Conservation (phyloP, 2,113 vertebrate genomes). For the Columba livia region DNA sequence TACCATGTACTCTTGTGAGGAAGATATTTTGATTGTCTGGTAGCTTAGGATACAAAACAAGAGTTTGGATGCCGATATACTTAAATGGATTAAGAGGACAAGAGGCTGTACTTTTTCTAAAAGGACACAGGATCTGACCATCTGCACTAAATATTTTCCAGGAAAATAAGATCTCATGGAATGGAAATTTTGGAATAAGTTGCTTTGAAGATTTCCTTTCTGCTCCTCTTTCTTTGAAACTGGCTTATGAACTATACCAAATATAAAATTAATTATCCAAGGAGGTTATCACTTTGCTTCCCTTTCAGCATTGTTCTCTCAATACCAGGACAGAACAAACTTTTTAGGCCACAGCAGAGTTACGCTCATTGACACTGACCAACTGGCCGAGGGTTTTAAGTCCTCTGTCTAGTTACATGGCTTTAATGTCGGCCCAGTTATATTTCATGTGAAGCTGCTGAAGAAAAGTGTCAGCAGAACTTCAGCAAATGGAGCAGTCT, state of each 20-base stretch:
- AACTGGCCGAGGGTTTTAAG: not conserved
- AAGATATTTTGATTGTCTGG: constrained; percentile 11
- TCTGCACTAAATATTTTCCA: not conserved
- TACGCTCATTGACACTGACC: not conserved
- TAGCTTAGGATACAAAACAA: constrained; percentile 56
- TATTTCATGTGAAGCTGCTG: rapidly evolving
- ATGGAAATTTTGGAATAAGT: not conserved
- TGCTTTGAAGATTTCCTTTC: not conserved
- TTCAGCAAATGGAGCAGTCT: not conserved
- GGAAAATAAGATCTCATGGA: not conserved
- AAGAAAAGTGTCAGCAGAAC: not conserved
- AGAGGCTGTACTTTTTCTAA: not conserved
- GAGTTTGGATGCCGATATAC: constrained; percentile 4
- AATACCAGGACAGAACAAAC: not conserved
- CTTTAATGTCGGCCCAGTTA: not conserved
- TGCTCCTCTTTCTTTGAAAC: not conserved
- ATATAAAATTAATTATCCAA: not conserved
- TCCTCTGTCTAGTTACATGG: not conserved
- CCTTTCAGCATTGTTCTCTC: not conserved
- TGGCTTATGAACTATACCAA: not conserved
- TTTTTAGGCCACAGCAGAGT: not conserved
- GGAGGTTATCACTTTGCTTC: not conserved
- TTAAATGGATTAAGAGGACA: constrained; percentile 11
- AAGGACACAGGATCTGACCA: not conserved
- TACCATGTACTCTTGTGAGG: not conserved